These are phyloP conservation scores for Brachyistius frenatus DNA, from an alignment of 2,113 vertebrate species.

Conservation along the genomic window DNA sequence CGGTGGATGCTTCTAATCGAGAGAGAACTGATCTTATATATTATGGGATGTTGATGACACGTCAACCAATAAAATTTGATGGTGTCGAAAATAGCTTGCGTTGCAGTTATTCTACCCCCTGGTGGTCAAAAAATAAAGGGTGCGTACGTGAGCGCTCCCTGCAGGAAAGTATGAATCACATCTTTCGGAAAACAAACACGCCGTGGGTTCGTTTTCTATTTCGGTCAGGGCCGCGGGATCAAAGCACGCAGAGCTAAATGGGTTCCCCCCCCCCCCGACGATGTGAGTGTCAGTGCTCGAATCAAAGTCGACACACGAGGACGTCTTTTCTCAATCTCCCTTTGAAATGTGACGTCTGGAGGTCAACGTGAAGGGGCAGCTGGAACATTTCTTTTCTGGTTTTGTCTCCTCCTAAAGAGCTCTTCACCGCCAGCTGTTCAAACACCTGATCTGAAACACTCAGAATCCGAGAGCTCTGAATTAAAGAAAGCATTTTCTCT, in stretches of 20 bases:
- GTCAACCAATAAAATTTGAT: too few species aligned
- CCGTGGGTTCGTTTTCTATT: not conserved
- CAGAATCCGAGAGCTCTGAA: slow-evolving; percentile 13
- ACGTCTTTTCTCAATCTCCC: slow-evolving; percentile 13
- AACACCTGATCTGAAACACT: slow-evolving; percentile 44
- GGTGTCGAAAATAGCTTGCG: too few species aligned
- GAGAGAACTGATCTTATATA: too few species aligned
- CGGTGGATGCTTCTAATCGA: too few species aligned
- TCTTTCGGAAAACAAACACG: not conserved
- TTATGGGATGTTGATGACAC: too few species aligned
- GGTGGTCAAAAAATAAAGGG: too few species aligned
- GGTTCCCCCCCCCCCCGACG: not conserved
- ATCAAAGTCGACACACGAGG: not conserved
- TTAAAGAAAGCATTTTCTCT: slow-evolving; percentile 50
- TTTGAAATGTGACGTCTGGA: slow-evolving; percentile 65
- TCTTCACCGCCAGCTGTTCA: slow-evolving; percentile 51
- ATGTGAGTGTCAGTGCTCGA: slow-evolving; percentile 3
- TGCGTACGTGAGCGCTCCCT: too few species aligned
- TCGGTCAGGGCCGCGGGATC: slow-evolving; percentile 7
- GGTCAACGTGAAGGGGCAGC: slow-evolving; percentile 50
- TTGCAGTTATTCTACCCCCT: too few species aligned
- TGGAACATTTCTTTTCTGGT: slow-evolving; percentile 38
- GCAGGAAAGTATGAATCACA: not conserved
- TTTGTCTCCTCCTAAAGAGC: slow-evolving; percentile 29
- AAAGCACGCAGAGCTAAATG: slow-evolving; percentile 18